Evolutionary conservation across 37 sponge, comb jelly and placozoan genomes (phyloP).

Genomic region (Mnemiopsis leidyi): DNA sequence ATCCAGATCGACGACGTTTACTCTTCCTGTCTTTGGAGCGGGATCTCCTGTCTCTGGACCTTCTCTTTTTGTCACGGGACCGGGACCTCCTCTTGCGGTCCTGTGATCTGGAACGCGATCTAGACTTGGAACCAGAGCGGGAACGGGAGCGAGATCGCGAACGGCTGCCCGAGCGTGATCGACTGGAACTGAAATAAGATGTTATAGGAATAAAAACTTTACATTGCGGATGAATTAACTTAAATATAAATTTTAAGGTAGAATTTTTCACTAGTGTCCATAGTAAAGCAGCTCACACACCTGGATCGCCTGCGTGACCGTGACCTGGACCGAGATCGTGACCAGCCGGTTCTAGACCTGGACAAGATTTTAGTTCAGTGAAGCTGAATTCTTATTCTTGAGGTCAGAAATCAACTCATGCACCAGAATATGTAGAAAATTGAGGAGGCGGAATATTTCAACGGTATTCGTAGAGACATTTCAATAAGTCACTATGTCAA

Average conservation of each 20-base stretch:
- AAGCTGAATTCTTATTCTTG: no score
- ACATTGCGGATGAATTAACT: no score
- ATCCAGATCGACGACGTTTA: constrained; percentile 1
- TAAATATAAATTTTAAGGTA: no score
- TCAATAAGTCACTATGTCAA: no score
- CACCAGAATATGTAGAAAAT: no score
- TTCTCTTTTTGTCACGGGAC: constrained; percentile 25
- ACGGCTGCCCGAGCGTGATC: not conserved
- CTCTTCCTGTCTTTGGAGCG: not conserved
- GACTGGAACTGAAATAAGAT: constrained; percentile 14
- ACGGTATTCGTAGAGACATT: no score
- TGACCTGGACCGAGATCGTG: constrained; percentile 19
- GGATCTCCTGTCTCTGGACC: not conserved
- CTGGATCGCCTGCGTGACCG: not conserved
- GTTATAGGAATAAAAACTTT: not conserved
- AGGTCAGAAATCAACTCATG: no score
- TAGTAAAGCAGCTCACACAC: not conserved
- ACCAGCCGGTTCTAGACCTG: constrained; percentile 29
- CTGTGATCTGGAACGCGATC: not conserved
- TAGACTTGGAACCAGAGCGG: not conserved
- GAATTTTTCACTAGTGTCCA: no score
- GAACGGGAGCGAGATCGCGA: constrained; percentile 33
- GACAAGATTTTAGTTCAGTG: no score
- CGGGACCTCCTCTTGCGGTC: constrained; percentile 4
- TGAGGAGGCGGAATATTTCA: no score